Conservation (phyloP, 2,888 invertebrate genomes). For the Drosophila hamatofila region DNA sequence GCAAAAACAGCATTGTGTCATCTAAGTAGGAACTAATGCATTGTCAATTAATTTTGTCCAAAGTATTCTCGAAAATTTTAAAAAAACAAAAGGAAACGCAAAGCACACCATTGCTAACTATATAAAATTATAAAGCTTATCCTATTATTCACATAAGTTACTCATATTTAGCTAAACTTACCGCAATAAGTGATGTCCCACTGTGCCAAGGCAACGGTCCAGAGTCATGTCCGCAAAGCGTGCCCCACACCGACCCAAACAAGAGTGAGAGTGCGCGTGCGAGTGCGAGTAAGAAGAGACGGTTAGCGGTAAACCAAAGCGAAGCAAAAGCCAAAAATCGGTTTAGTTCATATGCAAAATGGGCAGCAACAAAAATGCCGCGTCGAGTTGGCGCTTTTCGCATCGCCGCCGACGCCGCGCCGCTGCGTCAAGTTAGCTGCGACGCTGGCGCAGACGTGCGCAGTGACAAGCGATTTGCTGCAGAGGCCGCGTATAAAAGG, state of each 20-base stretch:
- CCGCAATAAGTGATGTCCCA: slow-evolving; percentile 11
- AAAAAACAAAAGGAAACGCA: no score
- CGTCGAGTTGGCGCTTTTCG: slow-evolving; percentile 49
- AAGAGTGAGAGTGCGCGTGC: slow-evolving; percentile 43
- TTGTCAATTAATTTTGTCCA: no score
- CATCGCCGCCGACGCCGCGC: slow-evolving; percentile 51
- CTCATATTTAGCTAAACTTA: no score
- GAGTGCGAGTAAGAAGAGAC: slow-evolving; percentile 30
- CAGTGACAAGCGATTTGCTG: slow-evolving; percentile 41
- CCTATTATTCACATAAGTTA: no score
- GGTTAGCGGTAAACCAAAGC: slow-evolving; percentile 47
- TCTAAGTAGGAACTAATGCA: no score
- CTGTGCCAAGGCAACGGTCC: slow-evolving; percentile 41
- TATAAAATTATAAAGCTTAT: no score
- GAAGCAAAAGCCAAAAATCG: slow-evolving; percentile 40
- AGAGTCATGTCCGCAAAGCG: slow-evolving; percentile 40
- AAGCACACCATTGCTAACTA: no score
- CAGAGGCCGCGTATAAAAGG: slow-evolving; percentile 75
- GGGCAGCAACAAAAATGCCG: slow-evolving; percentile 19
- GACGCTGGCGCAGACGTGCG: slow-evolving; percentile 25
- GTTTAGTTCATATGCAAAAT: slow-evolving; percentile 60
- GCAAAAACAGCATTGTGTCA: no score
- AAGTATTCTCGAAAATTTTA: no score
- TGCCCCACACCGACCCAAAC: slow-evolving; percentile 16
- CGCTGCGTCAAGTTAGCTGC: slow-evolving; percentile 2